A percentile compares a stretch with the other conserved stretches of the same genome.
These are phyloP conservation scores for Polia nebulosa DNA, from an alignment of 2,888 invertebrate species.

Conservation along the genomic window DNA sequence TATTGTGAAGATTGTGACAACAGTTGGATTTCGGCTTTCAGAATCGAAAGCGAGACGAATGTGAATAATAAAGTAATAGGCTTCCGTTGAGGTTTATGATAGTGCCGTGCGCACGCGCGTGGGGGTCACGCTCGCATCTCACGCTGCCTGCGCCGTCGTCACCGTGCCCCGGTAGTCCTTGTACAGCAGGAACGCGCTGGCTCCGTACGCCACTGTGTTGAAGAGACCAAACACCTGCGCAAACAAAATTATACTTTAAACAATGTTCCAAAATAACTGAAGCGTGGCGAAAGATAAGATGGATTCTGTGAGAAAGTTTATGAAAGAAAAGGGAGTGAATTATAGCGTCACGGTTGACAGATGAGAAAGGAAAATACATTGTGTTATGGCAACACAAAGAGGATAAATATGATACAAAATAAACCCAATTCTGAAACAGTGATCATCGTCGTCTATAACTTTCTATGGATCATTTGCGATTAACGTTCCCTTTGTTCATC, in stretches of 20 bases:
- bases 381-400: not conserved
- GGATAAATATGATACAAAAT: too few relatives aligned
- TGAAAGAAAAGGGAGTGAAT: not conserved
- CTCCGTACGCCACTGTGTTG: conserved; percentile 95
- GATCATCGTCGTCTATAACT: not conserved
- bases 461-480: not conserved
- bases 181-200: conserved; percentile 94
- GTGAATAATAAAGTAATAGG: conserved; percentile 64
- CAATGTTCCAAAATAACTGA: conserved; percentile 8
- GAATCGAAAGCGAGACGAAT: conserved; percentile 73
- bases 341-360: not conserved
- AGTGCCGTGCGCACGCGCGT: conserved; percentile 54
- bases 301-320: not conserved
- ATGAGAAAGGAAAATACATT: not conserved
- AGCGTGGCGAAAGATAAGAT: not conserved
- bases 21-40: conserved; percentile 58
- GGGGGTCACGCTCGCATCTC: conserved; percentile 71
- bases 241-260: conserved; percentile 57
- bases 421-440: not conserved
- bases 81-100: conserved; percentile 63
- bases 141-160: conserved; percentile 67
- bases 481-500: not conserved
- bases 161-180: conserved; percentile 92
- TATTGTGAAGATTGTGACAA: conserved; percentile 54
- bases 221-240: conserved; percentile 95